Evolutionary conservation across 2,797 vertebrate genomes (phyloP).

Genomic region (Spinibarbus caldwelli): DNA sequence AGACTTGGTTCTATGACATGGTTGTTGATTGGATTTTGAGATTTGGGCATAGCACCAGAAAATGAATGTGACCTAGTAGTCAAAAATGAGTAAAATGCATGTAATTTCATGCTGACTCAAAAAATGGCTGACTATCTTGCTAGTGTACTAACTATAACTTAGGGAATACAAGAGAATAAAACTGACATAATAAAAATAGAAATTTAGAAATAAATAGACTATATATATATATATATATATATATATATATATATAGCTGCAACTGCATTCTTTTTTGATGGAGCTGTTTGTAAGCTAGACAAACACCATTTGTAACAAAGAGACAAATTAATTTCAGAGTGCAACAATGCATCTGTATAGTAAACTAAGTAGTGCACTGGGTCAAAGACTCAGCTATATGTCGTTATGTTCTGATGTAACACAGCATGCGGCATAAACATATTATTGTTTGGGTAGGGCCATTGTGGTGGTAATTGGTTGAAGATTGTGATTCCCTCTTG

Average conservation of each 20-base stretch:
- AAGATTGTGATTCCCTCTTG: constrained; percentile 4
- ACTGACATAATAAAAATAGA: neutral
- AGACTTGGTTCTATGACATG: neutral
- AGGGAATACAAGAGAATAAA: neutral
- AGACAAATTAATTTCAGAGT: neutral
- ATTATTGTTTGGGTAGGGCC: constrained; percentile 24
- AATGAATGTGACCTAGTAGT: neutral
- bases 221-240: too few relatives aligned
- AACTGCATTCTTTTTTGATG: neutral
- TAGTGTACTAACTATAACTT: neutral
- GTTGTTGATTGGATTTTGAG: neutral
- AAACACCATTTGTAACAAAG: neutral
- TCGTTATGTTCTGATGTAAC: neutral
- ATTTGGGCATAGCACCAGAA: neutral
- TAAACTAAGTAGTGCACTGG: constrained; percentile 25
- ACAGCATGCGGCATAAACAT: neutral
- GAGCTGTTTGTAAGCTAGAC: too few relatives aligned
- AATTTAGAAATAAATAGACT: neutral
- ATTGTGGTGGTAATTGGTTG: constrained; percentile 19
- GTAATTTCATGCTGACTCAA: neutral
- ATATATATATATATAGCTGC: too few relatives aligned
- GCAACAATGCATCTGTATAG: neutral
- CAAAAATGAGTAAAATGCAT: neutral
- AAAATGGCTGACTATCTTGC: neutral
- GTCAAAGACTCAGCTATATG: constrained; percentile 26